Evolutionary conservation across 2,888 invertebrate species (phyloP), one percentile per base, ranked within the genome.

Genomic region (Drosophila monieri): DNA sequence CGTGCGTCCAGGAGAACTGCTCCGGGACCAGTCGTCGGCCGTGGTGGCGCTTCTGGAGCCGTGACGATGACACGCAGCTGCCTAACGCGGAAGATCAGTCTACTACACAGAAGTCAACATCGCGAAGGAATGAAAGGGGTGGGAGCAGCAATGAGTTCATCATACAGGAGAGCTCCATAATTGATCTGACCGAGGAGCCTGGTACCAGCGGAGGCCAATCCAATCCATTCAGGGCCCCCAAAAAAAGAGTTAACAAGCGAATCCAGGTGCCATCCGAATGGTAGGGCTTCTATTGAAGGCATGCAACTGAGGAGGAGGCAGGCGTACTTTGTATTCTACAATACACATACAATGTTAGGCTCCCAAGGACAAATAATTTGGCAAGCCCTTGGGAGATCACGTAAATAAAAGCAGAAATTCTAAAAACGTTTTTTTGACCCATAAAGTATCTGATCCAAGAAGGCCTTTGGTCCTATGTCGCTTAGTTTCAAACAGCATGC

Each of bases 41-140:
- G 18, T 41, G 41, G 41, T 41, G 41, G 41, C 15, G 15, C 1
- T 41, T 41, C 41, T 41, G 41, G 41, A 41, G 41, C 18, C 41
- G 41, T 9, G 18, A 41, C 18, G 9, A 18, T 3, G 41, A 18
- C 8, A 27, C 8, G 2, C 2, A 27, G 6, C 6, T 25, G 6
- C 25, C 1, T 27, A 9, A 27, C 27, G 9, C 3, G 9, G 0
- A 0, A 1, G 3, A 27, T 27, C 27, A 0, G 9, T 9, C 3
- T 27, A 9, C 2, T 27, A 27, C 27, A 9, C 8, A 3, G 27
- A 27, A 9, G 27, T 2, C 2, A 9, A 6, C 27, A 27, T 27
- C 27, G 9, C 41, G 1, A 10, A 3, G 9, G 14, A 14, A 14
- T 1, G 37, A n/a, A 6, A 15, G n/a, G 2, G 6, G 6, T 0